A percentile compares a stretch with the other conserved stretches of the same genome.
phyloP scores from a whole-genome alignment of 1,140 invertebrate species.

The Drosophila neocordata region DNA sequence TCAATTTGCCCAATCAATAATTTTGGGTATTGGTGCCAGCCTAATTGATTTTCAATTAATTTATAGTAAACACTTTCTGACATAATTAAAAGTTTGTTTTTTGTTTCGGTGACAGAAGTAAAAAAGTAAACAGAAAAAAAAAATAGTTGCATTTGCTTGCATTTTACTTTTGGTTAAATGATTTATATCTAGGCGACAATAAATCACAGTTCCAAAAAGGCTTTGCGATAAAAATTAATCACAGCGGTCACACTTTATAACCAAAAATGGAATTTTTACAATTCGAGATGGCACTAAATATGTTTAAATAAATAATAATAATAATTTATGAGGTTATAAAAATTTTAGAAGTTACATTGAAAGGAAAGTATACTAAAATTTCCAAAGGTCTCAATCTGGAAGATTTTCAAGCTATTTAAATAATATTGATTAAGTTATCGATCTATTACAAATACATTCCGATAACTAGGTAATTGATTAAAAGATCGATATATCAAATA shows the following conservation, averaged over 20 bases:
- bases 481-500: too few relatives aligned
- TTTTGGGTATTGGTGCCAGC: constrained; percentile 18
- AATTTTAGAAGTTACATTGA: too few relatives aligned
- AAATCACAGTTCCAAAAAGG: constrained; percentile 63
- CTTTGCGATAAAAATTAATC: constrained; percentile 51
- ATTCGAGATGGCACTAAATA: constrained; percentile 21
- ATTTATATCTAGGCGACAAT: constrained; percentile 64
- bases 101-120: background rate
- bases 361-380: too few relatives aligned
- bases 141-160: constrained; percentile 45
- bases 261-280: background rate
- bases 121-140: background rate
- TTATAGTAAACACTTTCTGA: constrained; percentile 73
- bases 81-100: constrained; percentile 66
- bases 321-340: too few relatives aligned
- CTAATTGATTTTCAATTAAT: constrained; percentile 81
- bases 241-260: constrained; percentile 53
- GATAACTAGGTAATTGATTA: too few relatives aligned
- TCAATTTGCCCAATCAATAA: constrained; percentile 46
- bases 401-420: too few relatives aligned
- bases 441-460: too few relatives aligned
- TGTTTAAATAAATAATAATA: too few relatives aligned
- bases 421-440: too few relatives aligned
- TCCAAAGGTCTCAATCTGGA: too few relatives aligned
- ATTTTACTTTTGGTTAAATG: constrained; percentile 56